Evolutionary conservation across 2,888 invertebrate genomes (phyloP), one percentile per base, ranked within the genome.

Genomic region (Eupithecia pulchellata): DNA sequence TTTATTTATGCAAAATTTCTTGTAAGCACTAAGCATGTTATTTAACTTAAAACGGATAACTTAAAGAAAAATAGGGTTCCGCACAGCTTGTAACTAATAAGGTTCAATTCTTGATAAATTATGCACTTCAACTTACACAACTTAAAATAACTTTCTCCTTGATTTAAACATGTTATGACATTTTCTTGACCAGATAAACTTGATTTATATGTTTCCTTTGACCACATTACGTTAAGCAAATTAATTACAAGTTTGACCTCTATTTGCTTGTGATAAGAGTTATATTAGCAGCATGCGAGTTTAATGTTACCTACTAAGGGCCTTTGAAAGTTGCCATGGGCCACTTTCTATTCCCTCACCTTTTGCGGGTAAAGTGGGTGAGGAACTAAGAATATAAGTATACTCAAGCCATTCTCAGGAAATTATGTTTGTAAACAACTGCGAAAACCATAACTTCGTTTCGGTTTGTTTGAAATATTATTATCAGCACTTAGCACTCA

Each of bases 321-420:
- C 77, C 64, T 68, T 75, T 75, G 84, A 82, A 84, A 84, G 82
- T 77, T 75, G 76, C 73, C 66, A 36, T 70, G 72, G 61, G 64
- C 76, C 66, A 72, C 77, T 77, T 77, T 77, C 77, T 74, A 74
- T 47, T 58, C 13, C 57, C 63, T 65, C 34, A 34, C 65, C 58
- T 34, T 47, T 57, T 65, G 61, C 42, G 61, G 64, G 62, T 55
- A 34, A 32, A 61, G 52, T 62, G 20, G 36, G 42, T 66, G 47
- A 11, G 14, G 8, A 57, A 60, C 60, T 57, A 2, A 57, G 4
- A 27, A 20, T 4, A n/a, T 52, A 52, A 11, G 4, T 52, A 52
- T 4, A 25, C 3, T 47, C 20, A 9, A 47, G 47, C n/a, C 47
- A 47, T 47, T 20, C 9, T 47, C 20, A 52, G 17, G 11, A 13